Percentiles rank a stretch among this genome's conserved stretches.
Evolutionary conservation across 2,888 invertebrate species (phyloP).

Genomic region (Pharmacophagus antenor): DNA sequence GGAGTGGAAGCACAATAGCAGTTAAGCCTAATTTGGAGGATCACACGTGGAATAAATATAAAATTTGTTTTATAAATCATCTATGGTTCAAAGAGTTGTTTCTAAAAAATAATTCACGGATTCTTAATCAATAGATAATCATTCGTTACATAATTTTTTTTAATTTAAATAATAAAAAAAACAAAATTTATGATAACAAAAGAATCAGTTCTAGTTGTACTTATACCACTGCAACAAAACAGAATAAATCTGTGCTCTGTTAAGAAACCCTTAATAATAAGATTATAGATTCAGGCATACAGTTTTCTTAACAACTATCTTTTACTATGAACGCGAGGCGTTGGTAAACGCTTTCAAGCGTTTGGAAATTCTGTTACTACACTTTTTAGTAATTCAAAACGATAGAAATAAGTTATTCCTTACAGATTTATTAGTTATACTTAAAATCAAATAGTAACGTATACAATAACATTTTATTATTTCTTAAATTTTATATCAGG

Average conservation of each 20-base stretch:
- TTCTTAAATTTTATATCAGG: too few species aligned
- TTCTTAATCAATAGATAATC: background rate
- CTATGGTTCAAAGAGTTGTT: background rate
- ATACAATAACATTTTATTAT: too few species aligned
- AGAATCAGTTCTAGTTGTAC: too few species aligned
- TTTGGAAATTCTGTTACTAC: background rate
- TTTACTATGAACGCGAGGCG: constrained; percentile 15
- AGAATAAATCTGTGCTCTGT: background rate
- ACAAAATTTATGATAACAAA: too few species aligned
- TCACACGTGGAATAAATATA: constrained; percentile 48
- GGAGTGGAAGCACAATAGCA: constrained; percentile 67
- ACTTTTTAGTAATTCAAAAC: too few species aligned
- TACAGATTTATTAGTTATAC: too few species aligned
- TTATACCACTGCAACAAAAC: background rate
- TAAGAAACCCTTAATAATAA: background rate
- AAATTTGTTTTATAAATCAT: background rate
- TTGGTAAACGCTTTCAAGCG: background rate
- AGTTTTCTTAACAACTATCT: constrained; percentile 17
- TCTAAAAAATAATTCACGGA: background rate
- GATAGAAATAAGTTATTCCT: too few species aligned
- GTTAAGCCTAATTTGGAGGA: constrained; percentile 51
- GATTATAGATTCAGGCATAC: background rate
- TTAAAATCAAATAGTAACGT: too few species aligned
- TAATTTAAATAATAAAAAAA: too few species aligned
- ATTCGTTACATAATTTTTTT: too few species aligned